Evolutionary conservation across 2,797 vertebrate genomes (phyloP).

Genomic region (Sarcophilus harrisii): DNA sequence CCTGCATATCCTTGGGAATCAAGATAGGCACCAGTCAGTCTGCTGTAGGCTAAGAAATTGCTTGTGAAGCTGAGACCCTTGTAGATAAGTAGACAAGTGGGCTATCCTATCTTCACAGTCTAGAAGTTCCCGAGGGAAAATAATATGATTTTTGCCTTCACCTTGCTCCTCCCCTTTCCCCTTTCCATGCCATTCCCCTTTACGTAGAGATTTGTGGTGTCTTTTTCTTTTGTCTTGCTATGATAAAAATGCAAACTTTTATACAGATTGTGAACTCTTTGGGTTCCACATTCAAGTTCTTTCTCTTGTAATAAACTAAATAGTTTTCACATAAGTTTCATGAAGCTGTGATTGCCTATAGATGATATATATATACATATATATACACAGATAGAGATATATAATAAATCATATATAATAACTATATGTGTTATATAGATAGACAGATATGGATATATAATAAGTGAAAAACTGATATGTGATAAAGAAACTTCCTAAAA

Average conservation of each 20-base stretch:
- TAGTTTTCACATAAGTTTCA: background rate
- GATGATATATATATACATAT: background rate
- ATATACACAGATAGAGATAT: background rate
- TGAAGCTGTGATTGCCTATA: background rate
- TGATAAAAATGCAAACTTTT: background rate
- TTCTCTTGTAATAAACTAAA: too few species aligned
- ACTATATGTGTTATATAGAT: background rate
- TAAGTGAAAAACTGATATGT: background rate
- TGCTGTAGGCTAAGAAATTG: background rate
- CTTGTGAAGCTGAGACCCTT: background rate
- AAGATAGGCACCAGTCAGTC: too few species aligned
- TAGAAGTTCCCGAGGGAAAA: background rate
- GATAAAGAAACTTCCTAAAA: background rate
- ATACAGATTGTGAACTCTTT: background rate
- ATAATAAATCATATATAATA: background rate
- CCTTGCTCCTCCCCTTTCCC: background rate
- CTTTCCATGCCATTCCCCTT: background rate
- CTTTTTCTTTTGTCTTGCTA: background rate
- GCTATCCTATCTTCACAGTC: background rate
- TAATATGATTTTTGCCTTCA: constrained; percentile 17
- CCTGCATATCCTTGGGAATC: too few species aligned
- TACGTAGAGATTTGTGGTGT: background rate
- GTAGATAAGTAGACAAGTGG: background rate
- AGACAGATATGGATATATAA: background rate
- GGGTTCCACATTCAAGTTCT: background rate